These are phyloP conservation scores for Nothura maculosa DNA, from an alignment of 2,797 vertebrate species.

Conservation along the genomic window DNA sequence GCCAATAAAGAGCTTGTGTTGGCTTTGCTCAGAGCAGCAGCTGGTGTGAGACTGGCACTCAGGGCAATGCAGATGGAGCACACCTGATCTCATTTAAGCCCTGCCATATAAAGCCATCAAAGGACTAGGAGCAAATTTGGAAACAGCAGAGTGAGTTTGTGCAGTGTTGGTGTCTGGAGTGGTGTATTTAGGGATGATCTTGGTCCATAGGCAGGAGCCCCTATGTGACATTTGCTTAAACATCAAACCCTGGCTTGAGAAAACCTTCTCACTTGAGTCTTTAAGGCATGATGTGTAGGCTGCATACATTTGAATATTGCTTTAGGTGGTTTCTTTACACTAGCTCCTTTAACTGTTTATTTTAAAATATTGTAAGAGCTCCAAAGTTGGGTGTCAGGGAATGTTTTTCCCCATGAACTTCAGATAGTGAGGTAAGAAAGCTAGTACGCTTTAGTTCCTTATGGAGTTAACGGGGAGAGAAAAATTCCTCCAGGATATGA, in stretches of 20 bases:
- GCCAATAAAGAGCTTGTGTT: background rate
- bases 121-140: background rate
- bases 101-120: background rate
- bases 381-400: background rate
- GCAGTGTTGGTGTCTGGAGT: background rate
- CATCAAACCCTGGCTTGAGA: background rate
- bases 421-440: background rate
- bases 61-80: background rate
- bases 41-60: background rate
- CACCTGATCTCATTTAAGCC: background rate
- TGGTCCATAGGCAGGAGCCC: background rate
- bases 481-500: background rate
- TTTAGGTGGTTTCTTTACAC: background rate
- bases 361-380: background rate
- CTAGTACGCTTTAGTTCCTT: background rate
- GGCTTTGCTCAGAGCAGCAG: background rate
- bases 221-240: background rate
- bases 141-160: rapidly evolving
- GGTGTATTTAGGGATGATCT: background rate
- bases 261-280: background rate
- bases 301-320: background rate
- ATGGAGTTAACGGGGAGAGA: background rate
- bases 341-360: background rate
- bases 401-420: background rate
- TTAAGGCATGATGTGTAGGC: background rate